Conservation (phyloP, 2,797 vertebrate species). For the Hoplostethus atlanticus region DNA sequence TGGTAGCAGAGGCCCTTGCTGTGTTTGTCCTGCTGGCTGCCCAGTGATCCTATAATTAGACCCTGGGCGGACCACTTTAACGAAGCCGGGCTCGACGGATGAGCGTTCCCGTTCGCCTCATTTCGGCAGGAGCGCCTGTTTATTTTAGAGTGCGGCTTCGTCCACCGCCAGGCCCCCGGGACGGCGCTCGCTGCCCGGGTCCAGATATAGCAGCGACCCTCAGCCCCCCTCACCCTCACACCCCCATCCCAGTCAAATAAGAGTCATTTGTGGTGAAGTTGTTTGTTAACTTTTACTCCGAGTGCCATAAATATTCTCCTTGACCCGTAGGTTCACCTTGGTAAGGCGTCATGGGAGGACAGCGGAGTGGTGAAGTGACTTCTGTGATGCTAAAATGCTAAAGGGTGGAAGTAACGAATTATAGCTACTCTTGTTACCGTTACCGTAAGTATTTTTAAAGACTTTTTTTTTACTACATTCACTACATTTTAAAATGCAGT, state of each 20-base stretch:
- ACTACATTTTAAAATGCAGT: too few relatives aligned
- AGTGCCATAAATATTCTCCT: conserved; percentile 30
- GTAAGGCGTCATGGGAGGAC: background rate
- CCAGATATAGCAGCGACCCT: conserved; percentile 63
- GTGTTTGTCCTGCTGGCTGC: conserved; percentile 66
- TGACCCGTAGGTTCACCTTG: conserved; percentile 22
- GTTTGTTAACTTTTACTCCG: conserved; percentile 43
- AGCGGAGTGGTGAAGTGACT: too few relatives aligned
- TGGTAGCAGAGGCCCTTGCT: conserved; percentile 46
- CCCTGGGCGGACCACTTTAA: conserved; percentile 77
- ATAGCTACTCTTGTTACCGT: too few relatives aligned
- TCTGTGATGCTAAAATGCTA: background rate
- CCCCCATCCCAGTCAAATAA: conserved; percentile 25
- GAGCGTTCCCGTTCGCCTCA: conserved; percentile 75
- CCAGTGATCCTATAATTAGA: conserved; percentile 83
- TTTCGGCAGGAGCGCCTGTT: conserved; percentile 66
- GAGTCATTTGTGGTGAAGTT: conserved; percentile 32
- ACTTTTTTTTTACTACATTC: too few relatives aligned
- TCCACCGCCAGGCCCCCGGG: conserved; percentile 41
- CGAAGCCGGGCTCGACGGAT: conserved; percentile 78
- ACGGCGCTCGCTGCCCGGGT: conserved; percentile 30
- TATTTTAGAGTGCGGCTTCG: conserved; percentile 77
- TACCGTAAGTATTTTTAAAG: too few relatives aligned
- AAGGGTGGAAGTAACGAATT: background rate
- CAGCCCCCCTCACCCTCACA: background rate